Evolutionary conservation across 2,888 invertebrate species (phyloP), one percentile per base, ranked within the genome.

Genomic region (Pogonocherus hispidulus): DNA sequence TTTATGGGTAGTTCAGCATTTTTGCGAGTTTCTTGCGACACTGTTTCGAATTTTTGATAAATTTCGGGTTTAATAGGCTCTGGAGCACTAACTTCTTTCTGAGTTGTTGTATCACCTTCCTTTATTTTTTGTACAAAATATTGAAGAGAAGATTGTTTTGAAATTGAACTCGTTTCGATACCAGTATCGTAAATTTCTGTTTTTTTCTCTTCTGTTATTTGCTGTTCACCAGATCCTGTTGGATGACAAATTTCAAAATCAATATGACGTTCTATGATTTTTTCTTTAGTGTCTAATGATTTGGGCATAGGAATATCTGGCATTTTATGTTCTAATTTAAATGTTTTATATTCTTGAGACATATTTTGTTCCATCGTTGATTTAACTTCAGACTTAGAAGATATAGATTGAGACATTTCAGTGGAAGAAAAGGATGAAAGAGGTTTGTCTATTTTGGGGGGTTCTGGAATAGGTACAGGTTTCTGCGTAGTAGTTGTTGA

Each of bases 51-150:
- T 78, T 86, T 86, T 51, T 84, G 84, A 69, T 86, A 87, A 65
- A 85, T 80, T 63, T 86, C 86, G 44, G 82, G 80, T 71, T 82
- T 84, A 51, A 84, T 80, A 8, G 79, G 82, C 54, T 80, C 79
- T n/a, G 80, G 81, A 72, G 77, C 79, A 9, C 78, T 77, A 70
- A 84, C 82, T 72, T 87, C 87, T 35, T 84, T 85, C 47, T 81
- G 86, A n/a, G 82, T 80, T 23, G 84, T 79, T 11, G 83, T 80
- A 41, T 87, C 88, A 35, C 79, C 82, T 70, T 87, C 87, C 76
- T 88, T 88, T 46, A 91, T 89, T 81, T 91, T 89, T 14, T 88
- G 89, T 67, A 91, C 90, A 77, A 92, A 92, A 80, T 89, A 92
- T 76, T 90, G 90, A 52, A 91, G 85, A 1, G 92, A 91, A 62